These are phyloP conservation scores for Ceratotherium simum DNA, from an alignment of 2,113 vertebrate genomes.

Conservation along the genomic window DNA sequence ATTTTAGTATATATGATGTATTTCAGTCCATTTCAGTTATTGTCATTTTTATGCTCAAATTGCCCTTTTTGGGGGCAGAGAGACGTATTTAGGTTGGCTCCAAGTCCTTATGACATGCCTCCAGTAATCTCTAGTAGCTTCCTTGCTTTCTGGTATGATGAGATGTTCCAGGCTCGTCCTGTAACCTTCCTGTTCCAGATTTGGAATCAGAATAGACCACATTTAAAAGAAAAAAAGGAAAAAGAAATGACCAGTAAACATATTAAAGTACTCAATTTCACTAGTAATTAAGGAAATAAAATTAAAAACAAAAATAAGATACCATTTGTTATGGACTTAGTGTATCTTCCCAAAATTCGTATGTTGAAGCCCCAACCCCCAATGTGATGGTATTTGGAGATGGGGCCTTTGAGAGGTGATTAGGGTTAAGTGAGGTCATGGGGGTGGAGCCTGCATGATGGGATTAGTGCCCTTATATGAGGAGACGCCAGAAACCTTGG, in stretches of 20 bases:
- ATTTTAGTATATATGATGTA: neutral
- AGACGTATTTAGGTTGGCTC: neutral
- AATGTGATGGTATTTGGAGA: neutral
- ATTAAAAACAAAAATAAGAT: conserved; percentile 33
- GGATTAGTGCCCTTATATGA: neutral
- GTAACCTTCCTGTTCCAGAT: neutral
- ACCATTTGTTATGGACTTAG: neutral
- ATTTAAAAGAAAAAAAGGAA: neutral
- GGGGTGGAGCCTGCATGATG: neutral
- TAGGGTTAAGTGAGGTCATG: neutral
- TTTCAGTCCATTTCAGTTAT: neutral
- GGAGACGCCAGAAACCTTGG: neutral
- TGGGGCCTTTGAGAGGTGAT: neutral
- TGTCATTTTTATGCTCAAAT: neutral
- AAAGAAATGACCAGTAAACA: neutral
- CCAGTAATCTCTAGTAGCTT: neutral
- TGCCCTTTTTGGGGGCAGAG: neutral
- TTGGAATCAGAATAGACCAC: neutral
- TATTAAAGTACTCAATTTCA: conserved; percentile 1
- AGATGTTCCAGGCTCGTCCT: conserved; percentile 9
- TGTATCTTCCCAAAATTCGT: neutral
- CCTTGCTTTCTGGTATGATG: neutral
- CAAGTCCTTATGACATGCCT: neutral
- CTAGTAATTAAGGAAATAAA: conserved; percentile 5
- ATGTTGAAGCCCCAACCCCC: neutral